These are phyloP conservation scores for Lepidurus couesii DNA, from an alignment of 1,140 invertebrate species.

Conservation along the genomic window DNA sequence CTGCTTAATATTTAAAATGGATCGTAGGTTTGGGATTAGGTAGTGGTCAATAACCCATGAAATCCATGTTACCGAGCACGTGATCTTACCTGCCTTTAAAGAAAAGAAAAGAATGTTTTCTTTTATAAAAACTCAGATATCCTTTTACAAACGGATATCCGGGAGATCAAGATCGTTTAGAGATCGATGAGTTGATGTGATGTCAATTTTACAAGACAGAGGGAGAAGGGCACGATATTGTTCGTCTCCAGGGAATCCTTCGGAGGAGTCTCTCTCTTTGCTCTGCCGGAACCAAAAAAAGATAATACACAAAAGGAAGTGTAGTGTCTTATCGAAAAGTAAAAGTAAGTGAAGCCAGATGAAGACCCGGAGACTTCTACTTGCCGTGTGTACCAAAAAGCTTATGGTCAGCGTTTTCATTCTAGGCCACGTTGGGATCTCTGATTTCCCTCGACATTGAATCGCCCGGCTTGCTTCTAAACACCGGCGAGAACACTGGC, in stretches of 20 bases:
- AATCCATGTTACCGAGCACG: too few species aligned
- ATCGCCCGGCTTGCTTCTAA: background rate
- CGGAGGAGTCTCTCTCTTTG: background rate
- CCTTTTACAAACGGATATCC: too few species aligned
- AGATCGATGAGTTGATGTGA: background rate
- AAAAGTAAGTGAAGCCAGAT: background rate
- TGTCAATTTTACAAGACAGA: conserved; percentile 7
- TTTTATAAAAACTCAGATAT: too few species aligned
- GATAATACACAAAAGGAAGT: background rate
- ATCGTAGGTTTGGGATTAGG: too few species aligned
- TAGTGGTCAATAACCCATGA: too few species aligned
- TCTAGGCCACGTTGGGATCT: background rate
- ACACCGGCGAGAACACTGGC: background rate
- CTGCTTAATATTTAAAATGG: background rate
- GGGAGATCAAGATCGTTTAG: background rate
- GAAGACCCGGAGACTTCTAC: background rate
- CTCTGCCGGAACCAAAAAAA: background rate
- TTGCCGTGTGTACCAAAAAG: background rate
- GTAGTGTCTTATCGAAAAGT: background rate
- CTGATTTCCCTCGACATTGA: conserved; percentile 15
- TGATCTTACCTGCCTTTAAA: too few species aligned
- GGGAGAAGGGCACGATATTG: background rate
- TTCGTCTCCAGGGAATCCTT: background rate
- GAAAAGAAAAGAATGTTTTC: too few species aligned
- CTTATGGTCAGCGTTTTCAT: background rate